Evolutionary conservation across 2,888 invertebrate species (phyloP).

Genomic region (Spicauda simplicius): DNA sequence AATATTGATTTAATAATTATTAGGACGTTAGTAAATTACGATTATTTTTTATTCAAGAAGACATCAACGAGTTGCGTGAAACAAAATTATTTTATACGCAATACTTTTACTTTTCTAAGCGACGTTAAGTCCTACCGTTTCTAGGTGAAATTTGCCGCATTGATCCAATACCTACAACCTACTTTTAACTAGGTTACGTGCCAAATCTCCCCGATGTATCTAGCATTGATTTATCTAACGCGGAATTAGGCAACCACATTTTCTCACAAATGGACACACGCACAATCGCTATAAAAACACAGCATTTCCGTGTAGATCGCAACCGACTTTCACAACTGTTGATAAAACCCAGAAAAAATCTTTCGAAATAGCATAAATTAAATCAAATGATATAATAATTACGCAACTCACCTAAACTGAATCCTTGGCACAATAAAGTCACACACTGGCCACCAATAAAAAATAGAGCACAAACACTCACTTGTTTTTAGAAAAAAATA

Average conservation of each 20-base stretch:
- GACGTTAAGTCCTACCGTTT: constrained; percentile 19
- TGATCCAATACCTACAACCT: constrained; percentile 28
- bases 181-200: constrained; percentile 47
- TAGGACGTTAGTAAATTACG: no score
- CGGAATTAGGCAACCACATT: constrained; percentile 45
- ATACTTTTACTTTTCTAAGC: constrained; percentile 24
- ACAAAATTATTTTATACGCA: constrained; percentile 4
- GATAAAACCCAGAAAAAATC: constrained; percentile 53
- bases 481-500: constrained; percentile 44
- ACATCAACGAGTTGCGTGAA: constrained; percentile 30
- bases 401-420: constrained; percentile 51
- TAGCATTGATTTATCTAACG: constrained; percentile 45
- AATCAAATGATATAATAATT: constrained; percentile 33
- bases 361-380: constrained; percentile 56
- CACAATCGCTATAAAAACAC: constrained; percentile 30
- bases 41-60: constrained; percentile 2
- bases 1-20: neutral
- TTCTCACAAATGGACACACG: constrained; percentile 36
- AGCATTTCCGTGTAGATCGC: constrained; percentile 44
- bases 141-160: constrained; percentile 38
- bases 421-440: constrained; percentile 41
- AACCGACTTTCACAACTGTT: constrained; percentile 54
- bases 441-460: constrained; percentile 46
- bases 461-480: constrained; percentile 55
- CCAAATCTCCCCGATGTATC: constrained; percentile 41